A percentile compares a stretch with the other conserved stretches of the same genome.
These are phyloP conservation scores for Menidia menidia DNA, from an alignment of 2,797 vertebrate species.

Conservation along the genomic window DNA sequence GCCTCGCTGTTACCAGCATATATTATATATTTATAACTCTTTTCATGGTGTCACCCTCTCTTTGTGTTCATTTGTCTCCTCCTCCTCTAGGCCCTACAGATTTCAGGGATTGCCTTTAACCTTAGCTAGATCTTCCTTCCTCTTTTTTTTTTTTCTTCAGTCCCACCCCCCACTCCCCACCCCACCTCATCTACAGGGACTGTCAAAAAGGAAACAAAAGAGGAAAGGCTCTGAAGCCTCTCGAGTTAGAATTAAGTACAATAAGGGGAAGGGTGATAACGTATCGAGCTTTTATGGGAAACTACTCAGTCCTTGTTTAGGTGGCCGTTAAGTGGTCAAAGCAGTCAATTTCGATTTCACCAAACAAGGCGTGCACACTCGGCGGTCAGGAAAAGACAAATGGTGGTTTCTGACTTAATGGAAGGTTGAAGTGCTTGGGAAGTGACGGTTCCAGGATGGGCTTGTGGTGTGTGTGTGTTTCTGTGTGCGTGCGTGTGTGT, in stretches of 20 bases:
- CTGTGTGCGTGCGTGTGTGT: constrained; percentile 21
- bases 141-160: constrained; percentile 49
- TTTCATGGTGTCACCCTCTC: constrained; percentile 39
- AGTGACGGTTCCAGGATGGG: constrained; percentile 35
- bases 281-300: constrained; percentile 37
- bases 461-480: constrained; percentile 7
- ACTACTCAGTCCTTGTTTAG: constrained; percentile 46
- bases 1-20: constrained; percentile 26
- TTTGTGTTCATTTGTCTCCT: constrained; percentile 13
- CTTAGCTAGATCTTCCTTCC: constrained; percentile 52
- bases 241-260: constrained; percentile 38
- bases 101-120: constrained; percentile 34
- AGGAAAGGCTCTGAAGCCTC: constrained; percentile 34
- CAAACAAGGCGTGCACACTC: constrained; percentile 28
- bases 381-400: constrained; percentile 48
- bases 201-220: constrained; percentile 52
- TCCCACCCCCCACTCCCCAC: constrained; percentile 33
- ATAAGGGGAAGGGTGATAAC: constrained; percentile 51
- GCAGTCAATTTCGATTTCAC: constrained; percentile 45
- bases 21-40: constrained; percentile 14
- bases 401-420: constrained; percentile 62
- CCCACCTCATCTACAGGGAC: constrained; percentile 35
- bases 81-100: constrained; percentile 8
- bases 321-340: constrained; percentile 48
- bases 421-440: constrained; percentile 53